phyloP scores from a whole-genome alignment of 2,113 vertebrate genomes.

The Columba livia region DNA sequence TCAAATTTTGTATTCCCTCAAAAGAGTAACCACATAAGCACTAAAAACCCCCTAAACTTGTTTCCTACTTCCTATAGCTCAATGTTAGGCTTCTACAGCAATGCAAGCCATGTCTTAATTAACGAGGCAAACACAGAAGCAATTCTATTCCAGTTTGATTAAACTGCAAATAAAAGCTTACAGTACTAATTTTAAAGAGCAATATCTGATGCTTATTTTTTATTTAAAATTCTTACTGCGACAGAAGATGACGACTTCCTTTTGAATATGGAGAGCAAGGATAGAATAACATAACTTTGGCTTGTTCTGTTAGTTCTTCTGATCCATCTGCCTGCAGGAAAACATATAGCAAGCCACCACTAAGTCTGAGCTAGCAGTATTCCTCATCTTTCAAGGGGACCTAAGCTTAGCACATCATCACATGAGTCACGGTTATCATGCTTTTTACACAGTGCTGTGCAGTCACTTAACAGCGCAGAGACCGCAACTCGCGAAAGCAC shows the following conservation, averaged over 20 bases:
- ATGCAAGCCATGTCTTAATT: neutral
- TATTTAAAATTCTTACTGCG: neutral
- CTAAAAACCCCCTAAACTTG: neutral
- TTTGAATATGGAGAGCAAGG: neutral
- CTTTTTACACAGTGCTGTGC: neutral
- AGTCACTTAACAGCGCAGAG: rapidly evolving
- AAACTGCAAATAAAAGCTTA: neutral
- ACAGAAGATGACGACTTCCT: neutral
- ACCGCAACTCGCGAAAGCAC: rapidly evolving
- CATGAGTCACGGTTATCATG: neutral
- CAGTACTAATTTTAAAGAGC: neutral
- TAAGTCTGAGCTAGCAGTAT: neutral
- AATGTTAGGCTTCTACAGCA: neutral
- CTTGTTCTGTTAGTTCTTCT: neutral
- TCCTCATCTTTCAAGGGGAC: neutral
- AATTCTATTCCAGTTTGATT: neutral
- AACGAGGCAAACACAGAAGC: neutral
- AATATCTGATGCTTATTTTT: neutral
- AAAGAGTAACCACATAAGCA: neutral
- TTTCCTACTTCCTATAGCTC: neutral
- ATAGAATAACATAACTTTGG: rapidly evolving
- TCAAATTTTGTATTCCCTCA: neutral
- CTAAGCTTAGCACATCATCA: neutral
- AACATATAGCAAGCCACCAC: neutral
- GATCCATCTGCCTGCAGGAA: neutral